Percentiles rank a stretch among this genome's conserved stretches.
phyloP scores from a whole-genome alignment of 2,113 vertebrate species.

The Nettapus auritus region DNA sequence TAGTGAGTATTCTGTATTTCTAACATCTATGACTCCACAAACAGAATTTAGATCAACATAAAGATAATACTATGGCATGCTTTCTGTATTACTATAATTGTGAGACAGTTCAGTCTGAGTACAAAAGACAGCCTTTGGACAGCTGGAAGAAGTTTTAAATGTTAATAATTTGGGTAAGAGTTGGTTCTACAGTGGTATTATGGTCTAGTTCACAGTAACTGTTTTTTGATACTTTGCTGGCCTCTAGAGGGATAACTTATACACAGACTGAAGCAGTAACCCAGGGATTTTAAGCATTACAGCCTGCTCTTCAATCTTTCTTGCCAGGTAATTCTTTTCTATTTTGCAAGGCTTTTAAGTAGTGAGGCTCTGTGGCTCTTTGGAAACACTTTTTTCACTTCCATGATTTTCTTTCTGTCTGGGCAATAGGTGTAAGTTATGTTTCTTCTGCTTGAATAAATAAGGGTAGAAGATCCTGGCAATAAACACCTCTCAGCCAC shows the following conservation, averaged over 20 bases:
- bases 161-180: background rate
- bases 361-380: background rate
- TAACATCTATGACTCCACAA: background rate
- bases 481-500: background rate
- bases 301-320: background rate
- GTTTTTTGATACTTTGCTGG: conserved; percentile 74
- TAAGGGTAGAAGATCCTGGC: background rate
- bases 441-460: background rate
- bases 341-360: background rate
- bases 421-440: background rate
- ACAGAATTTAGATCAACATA: background rate
- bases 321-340: background rate
- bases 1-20: background rate
- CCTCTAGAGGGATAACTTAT: conserved; percentile 70
- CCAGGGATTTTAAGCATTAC: background rate
- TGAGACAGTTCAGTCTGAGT: background rate
- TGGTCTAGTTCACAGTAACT: background rate
- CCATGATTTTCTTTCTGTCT: background rate
- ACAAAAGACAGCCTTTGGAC: background rate
- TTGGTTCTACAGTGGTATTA: background rate
- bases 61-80: background rate
- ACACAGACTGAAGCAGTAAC: conserved; percentile 3
- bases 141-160: background rate
- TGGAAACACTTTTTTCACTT: background rate
- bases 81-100: background rate